Evolutionary conservation across 2,888 invertebrate species (phyloP).

Genomic region (Coelinius sp.): DNA sequence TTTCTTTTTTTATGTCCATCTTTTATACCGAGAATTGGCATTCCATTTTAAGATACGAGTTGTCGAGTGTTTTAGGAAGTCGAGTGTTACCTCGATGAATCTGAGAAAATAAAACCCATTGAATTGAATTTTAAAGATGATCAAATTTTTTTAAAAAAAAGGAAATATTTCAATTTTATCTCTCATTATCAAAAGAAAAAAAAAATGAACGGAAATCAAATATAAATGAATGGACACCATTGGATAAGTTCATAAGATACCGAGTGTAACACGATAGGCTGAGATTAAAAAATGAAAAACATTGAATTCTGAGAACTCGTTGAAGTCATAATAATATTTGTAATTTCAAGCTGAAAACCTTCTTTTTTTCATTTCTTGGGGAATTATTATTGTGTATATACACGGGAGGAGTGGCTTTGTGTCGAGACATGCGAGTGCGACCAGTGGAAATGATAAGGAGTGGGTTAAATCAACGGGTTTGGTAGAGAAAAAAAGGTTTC

Average conservation of each 20-base stretch:
- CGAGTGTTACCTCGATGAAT: neutral
- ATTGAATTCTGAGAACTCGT: constrained; percentile 69
- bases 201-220: neutral
- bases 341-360: constrained; percentile 20
- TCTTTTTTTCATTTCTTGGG: neutral
- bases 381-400: constrained; percentile 10
- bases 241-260: constrained; percentile 57
- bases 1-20: constrained; percentile 6
- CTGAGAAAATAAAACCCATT: neutral
- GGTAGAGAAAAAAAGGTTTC: neutral
- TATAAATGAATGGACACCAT: constrained; percentile 35
- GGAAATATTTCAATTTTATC: neutral
- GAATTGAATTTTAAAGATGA: neutral
- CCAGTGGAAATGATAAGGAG: constrained; percentile 9
- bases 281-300: constrained; percentile 71
- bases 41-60: constrained; percentile 21
- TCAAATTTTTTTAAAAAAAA: neutral
- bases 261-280: constrained; percentile 69
- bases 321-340: constrained; percentile 66
- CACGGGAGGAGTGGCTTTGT: neutral
- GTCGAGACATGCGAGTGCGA: constrained; percentile 21
- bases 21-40: constrained; percentile 24
- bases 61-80: constrained; percentile 20
- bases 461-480: neutral
- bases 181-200: no score